phyloP scores from a whole-genome alignment of 1,140 invertebrate species.

The Drosophila rufa region DNA sequence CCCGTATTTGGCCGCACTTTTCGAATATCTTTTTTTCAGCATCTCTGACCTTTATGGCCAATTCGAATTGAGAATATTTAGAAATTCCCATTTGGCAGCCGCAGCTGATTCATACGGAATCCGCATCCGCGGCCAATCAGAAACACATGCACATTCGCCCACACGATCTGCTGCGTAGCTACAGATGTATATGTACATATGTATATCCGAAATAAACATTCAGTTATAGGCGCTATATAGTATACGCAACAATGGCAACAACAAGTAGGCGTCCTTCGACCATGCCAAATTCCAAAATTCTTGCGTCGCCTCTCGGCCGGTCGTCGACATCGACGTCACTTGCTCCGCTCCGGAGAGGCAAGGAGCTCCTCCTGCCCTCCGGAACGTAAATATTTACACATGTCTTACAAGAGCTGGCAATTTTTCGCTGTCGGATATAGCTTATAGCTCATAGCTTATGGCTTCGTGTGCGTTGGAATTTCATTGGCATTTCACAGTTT shows the following conservation, averaged over 20 bases:
- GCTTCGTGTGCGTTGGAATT: constrained; percentile 59
- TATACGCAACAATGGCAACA: constrained; percentile 46
- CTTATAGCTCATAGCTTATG: constrained; percentile 5
- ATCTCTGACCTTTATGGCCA: constrained; percentile 22
- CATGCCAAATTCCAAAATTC: constrained; percentile 82
- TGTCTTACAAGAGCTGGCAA: constrained; percentile 76
- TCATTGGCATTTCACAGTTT: constrained; percentile 69
- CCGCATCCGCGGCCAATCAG: constrained; percentile 12
- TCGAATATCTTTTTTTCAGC: constrained; percentile 1
- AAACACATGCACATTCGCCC: constrained; percentile 40
- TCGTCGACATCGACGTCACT: constrained; percentile 78
- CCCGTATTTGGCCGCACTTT: constrained; percentile 9
- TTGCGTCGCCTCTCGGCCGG: constrained; percentile 75
- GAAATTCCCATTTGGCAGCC: constrained; percentile 44
- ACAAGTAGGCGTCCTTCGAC: constrained; percentile 74
- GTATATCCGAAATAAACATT: background rate
- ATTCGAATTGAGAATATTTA: constrained; percentile 17
- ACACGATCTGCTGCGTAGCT: constrained; percentile 27
- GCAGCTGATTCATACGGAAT: constrained; percentile 29
- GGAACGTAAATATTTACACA: constrained; percentile 80
- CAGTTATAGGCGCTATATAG: background rate
- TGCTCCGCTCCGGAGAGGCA: constrained; percentile 4
- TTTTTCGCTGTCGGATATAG: constrained; percentile 68
- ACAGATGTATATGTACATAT: background rate
- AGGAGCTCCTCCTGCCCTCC: constrained; percentile 11